Evolutionary conservation across 2,113 vertebrate genomes (phyloP), one percentile per base, ranked within the genome.

Genomic region (Petromus typicus): DNA sequence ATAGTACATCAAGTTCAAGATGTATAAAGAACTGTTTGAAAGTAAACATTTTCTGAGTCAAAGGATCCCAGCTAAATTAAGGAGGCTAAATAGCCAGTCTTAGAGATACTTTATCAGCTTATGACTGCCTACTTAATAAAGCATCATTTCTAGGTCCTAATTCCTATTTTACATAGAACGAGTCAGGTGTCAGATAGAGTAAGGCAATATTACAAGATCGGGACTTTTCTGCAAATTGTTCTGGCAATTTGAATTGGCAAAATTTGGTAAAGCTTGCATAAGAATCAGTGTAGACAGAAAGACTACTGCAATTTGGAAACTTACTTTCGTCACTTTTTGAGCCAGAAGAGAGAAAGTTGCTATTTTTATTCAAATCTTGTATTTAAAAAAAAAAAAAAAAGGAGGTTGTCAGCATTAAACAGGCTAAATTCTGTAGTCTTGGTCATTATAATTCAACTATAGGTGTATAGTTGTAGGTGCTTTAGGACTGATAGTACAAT

Each of bases 1-100:
- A 93, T 95, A 96, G 89, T 97, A 97, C 13, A 93, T 97, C 96
- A 97, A 92, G 88, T 95, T 97, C 67, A 97, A 96, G 96, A 96
- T 96, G 92, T 97, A 97, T 89, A 97, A 97, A 94, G n/a, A 98
- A 96, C 87, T 97, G 85, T 78, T 95, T 94, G 89, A 96, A 57
- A 27, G 94, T 95, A 97, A 95, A 85, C 90, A 89, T 97, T 95
- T 96, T 89, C 90, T 97, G 96, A 95, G 61, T 97, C 93, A 93
- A 79, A 86, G 87, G 84, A 80, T 95, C 61, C 69, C 71, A 88
- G 32, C 84, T 80, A 95, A 96, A 95, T 89, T 84, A 92, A 79
- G 86, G 87, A 96, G 93, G 76, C 80, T 96, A 94, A 95, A 75
- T 95, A 97, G 92, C 79, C 66, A 43, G 95, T 85, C 93, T 89